These are phyloP conservation scores for Tokudaia muenninki DNA, from an alignment of 2,797 vertebrate species.

Conservation along the genomic window DNA sequence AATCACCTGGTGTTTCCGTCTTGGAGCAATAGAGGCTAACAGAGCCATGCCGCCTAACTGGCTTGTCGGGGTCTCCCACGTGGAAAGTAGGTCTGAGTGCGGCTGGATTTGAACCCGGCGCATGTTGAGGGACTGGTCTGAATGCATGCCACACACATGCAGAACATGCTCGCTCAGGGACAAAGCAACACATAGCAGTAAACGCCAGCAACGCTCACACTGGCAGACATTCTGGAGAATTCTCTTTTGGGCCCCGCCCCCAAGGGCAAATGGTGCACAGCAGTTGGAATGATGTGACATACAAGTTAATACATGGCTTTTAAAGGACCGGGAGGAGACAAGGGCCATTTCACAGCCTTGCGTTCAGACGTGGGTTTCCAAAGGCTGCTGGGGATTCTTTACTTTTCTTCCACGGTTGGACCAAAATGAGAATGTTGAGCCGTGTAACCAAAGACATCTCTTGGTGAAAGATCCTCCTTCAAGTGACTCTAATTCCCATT, in stretches of 20 bases:
- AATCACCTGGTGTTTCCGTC: background rate
- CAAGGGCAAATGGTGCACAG: background rate
- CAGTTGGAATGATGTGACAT: slow-evolving; percentile 36
- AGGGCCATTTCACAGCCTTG: slow-evolving; percentile 59
- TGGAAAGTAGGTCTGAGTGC: background rate
- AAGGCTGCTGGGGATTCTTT: slow-evolving; percentile 34
- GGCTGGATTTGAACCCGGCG: background rate
- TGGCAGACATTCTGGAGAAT: slow-evolving; percentile 50
- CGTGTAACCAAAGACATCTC: slow-evolving; percentile 76
- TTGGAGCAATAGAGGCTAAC: background rate
- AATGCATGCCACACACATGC: background rate
- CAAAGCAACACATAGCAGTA: background rate
- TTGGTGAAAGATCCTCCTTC: slow-evolving; percentile 76
- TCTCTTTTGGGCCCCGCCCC: background rate
- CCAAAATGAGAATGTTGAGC: slow-evolving; percentile 53
- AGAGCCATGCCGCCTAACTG: slow-evolving; percentile 51
- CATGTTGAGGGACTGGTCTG: background rate
- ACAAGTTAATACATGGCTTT: slow-evolving; percentile 68
- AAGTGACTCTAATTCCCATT: slow-evolving; percentile 71
- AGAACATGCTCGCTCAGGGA: background rate
- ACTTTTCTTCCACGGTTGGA: slow-evolving; percentile 21
- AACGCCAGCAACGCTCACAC: slow-evolving; percentile 7
- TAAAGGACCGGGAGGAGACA: slow-evolving; percentile 35
- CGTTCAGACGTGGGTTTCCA: slow-evolving; percentile 13
- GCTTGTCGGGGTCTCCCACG: background rate